Base-by-base conservation (phyloP, 2,888 invertebrate species). In the Anticlea derivata region DNA sequence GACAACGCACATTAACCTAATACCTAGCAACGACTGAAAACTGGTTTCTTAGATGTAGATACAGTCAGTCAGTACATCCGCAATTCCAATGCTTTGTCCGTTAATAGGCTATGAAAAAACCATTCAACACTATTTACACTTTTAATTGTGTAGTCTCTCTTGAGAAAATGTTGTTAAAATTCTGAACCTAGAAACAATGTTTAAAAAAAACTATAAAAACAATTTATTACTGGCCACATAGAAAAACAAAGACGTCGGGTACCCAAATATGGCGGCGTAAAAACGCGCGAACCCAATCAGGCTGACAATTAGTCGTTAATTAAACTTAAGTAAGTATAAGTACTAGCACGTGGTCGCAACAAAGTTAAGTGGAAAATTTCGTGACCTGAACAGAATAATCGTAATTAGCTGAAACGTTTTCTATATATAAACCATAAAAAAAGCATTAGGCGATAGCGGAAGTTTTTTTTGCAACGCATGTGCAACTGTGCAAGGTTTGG, bases 341-440 rank as follows among this genome's bases (percentile, higher is more conserved):
- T 11, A 22, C 27, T 34, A 10, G 11, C 35, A 34, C 26, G 26
- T 34, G 43, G 20, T 22, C 3, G 24, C 17, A 7, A 17, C 13
- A 33, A 2, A 13, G n/a, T 8, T 34, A 34, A 4, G 43, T 11
- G 13, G 7, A 24, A 33, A 24, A 26, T 10, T 30, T 11, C 33
- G 17, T 34, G 50, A 50, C 46, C 46, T 2, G 33, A 47, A 43
- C 2, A 29, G 10, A 45, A 27, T 37, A 40, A 27, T 11, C 23
- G 4, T 30, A 23, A 45, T 41, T 46, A 30, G 20, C 5, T 37
- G 13, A 29, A 26, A 33, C 11, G 26, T 17, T 39, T 41, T 39
- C n/a, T 40, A 41, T 46, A 46, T 50, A 49, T 54, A 37, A 54
- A 46, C 12, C 34, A 48, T 55, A 43, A 10, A 46, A 43, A 41